Conservation (phyloP, 2,113 vertebrate genomes). For the Corythoichthys intestinalis region DNA sequence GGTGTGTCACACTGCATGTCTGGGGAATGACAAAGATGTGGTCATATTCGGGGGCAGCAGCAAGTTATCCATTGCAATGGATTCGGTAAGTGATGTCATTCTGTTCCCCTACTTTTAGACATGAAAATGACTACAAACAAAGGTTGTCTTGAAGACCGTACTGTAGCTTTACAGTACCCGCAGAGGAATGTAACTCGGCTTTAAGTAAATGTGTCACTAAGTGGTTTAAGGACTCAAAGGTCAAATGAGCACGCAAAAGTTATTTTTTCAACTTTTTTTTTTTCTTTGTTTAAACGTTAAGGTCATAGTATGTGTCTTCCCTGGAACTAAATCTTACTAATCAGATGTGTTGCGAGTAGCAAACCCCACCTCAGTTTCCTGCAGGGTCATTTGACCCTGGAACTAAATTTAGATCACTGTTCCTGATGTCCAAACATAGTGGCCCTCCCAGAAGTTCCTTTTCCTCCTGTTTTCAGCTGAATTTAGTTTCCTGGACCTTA, state of each 20-base stretch:
- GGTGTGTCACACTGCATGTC: slow-evolving; percentile 89
- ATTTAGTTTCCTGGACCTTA: too few relatives aligned
- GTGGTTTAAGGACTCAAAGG: slow-evolving; percentile 25
- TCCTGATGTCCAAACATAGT: neutral
- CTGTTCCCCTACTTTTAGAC: neutral
- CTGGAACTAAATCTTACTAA: neutral
- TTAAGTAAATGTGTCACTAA: slow-evolving; percentile 5
- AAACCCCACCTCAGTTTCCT: neutral
- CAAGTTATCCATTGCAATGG: slow-evolving; percentile 81
- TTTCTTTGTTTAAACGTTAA: neutral
- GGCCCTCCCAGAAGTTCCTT: neutral
- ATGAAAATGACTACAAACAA: neutral
- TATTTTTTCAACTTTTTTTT: neutral
- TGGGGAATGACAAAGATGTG: slow-evolving; percentile 84
- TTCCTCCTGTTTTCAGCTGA: neutral
- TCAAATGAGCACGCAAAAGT: neutral
- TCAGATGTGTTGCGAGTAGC: neutral
- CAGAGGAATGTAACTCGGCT: neutral
- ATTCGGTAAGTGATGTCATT: slow-evolving; percentile 76
- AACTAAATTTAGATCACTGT: neutral
- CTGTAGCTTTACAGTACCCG: neutral
- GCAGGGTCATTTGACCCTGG: neutral
- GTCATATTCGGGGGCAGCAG: slow-evolving; percentile 93
- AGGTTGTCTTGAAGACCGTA: neutral
- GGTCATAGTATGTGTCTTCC: neutral